Evolutionary conservation across 2,797 vertebrate genomes (phyloP).

Genomic region (Dicrostonyx torquatus): DNA sequence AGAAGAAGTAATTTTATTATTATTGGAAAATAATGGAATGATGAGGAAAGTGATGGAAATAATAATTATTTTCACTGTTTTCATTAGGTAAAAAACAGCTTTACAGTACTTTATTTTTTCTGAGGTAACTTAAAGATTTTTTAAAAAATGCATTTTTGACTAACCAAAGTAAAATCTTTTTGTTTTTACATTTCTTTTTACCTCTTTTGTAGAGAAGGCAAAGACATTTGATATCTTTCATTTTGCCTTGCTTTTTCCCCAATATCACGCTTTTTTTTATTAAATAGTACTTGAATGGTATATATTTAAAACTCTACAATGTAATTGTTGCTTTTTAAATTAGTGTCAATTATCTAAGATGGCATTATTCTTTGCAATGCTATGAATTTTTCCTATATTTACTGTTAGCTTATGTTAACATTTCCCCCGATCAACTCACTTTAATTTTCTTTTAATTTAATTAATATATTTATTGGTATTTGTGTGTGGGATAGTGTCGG

Average conservation of each 20-base stretch:
- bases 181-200: background rate
- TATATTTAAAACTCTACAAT: background rate
- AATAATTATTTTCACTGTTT: background rate
- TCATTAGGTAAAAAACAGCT: background rate
- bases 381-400: background rate
- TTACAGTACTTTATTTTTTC: background rate
- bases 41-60: background rate
- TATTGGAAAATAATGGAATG: background rate
- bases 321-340: background rate
- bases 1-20: background rate
- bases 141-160: background rate
- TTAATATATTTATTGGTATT: background rate
- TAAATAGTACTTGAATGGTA: background rate
- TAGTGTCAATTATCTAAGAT: background rate
- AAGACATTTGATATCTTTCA: background rate
- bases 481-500: background rate
- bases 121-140: background rate
- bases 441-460: background rate
- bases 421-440: background rate
- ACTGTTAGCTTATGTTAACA: background rate
- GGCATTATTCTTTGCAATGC: background rate
- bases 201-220: background rate
- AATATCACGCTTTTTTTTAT: background rate
- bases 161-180: background rate
- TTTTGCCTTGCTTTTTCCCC: background rate